Percentiles rank a stretch among this genome's conserved stretches.
Conservation (phyloP, 2,888 invertebrate species). For the Hermaeophaga mercurialis region DNA sequence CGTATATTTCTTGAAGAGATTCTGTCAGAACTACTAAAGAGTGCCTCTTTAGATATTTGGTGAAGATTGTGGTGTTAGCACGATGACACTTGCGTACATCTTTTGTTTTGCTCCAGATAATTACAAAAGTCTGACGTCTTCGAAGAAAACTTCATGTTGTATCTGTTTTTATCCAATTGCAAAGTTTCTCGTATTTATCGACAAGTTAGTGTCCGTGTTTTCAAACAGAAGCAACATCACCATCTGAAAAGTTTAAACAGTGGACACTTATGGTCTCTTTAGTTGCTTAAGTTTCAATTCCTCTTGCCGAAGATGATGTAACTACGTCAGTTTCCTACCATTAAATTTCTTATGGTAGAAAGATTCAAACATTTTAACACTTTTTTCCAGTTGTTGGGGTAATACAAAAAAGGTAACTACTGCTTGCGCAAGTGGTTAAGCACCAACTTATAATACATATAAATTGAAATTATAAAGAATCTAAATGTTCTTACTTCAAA, state of each 20-base stretch:
- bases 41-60: too few species aligned
- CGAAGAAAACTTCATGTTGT: too few species aligned
- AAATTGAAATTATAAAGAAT: conserved; percentile 66
- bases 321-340: conserved; percentile 95
- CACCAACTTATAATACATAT: conserved; percentile 85
- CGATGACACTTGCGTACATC: too few species aligned
- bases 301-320: conserved; percentile 91
- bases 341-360: conserved; percentile 90
- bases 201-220: conserved; percentile 70
- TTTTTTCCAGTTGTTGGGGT: conserved; percentile 88
- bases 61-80: too few species aligned
- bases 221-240: conserved; percentile 82
- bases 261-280: conserved; percentile 83
- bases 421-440: conserved; percentile 92
- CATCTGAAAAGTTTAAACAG: conserved; percentile 90
- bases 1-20: too few species aligned
- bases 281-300: conserved; percentile 80
- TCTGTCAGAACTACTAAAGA: too few species aligned
- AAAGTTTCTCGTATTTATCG: conserved; percentile 75
- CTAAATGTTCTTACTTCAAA: conserved; percentile 68
- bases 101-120: too few species aligned
- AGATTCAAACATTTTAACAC: conserved; percentile 88
- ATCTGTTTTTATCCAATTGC: conserved; percentile 70
- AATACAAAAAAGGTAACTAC: conserved; percentile 80
- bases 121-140: too few species aligned